Evolutionary conservation across 2,113 vertebrate genomes (phyloP).

Genomic region (Callionymus lyra): DNA sequence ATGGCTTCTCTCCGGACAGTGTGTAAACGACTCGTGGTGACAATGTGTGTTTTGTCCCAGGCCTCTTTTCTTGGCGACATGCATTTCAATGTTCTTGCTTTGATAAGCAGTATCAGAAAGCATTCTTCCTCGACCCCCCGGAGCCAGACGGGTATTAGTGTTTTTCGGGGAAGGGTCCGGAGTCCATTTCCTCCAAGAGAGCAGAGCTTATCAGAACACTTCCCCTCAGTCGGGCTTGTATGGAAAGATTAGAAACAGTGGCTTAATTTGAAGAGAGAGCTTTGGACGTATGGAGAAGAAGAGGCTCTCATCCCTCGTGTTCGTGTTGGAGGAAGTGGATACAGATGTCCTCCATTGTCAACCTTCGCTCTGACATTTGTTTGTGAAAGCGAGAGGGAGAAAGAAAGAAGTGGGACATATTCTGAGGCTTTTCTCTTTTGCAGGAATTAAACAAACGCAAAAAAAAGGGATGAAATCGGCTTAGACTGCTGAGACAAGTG

Average conservation of each 20-base stretch:
- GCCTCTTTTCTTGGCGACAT: constrained; percentile 46
- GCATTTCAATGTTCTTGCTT: constrained; percentile 53
- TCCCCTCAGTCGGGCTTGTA: constrained; percentile 37
- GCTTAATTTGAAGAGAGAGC: constrained; percentile 52
- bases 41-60: constrained; percentile 42
- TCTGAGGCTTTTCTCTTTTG: constrained; percentile 55
- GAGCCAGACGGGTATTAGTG: constrained; percentile 54
- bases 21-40: constrained; percentile 28
- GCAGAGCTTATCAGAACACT: constrained; percentile 37
- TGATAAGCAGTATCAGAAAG: constrained; percentile 45
- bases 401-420: constrained; percentile 46
- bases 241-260: constrained; percentile 52
- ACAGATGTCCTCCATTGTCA: constrained; percentile 42
- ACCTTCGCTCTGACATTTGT: constrained; percentile 51
- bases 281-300: constrained; percentile 55
- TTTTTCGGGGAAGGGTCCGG: constrained; percentile 49
- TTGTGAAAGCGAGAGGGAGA: constrained; percentile 11
- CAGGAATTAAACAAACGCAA: constrained; percentile 62
- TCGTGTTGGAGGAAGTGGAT: constrained; percentile 49
- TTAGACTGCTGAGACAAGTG: constrained; percentile 69
- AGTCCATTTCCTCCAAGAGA: constrained; percentile 51
- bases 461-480: constrained; percentile 59
- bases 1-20: constrained; percentile 19
- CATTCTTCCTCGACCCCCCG: constrained; percentile 37
- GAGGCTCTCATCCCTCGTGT: constrained; percentile 53